Base-by-base conservation (phyloP, 2,888 invertebrate species). In the Philereme transversata region DNA sequence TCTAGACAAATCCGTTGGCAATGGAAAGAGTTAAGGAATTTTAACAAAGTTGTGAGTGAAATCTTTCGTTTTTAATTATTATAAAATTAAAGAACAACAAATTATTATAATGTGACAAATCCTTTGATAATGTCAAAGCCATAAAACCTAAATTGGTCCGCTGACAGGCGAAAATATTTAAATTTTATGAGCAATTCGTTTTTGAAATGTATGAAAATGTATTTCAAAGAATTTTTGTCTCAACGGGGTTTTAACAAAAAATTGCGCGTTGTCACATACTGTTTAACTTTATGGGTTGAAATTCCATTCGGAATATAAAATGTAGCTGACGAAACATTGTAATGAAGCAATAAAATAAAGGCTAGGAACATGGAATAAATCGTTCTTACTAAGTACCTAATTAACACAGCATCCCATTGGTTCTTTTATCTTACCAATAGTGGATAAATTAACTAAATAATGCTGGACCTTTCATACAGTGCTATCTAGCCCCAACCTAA, bases 1-100 rank as follows among this genome's bases (percentile, higher is more conserved):
- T 55, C 55, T 65, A 56, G 58, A 65, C 58, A 49, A 62, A 47
- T 51, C 43, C 36, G 56, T 56, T 56, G 45, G 51, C 54, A 51
- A 41, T 47, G n/a, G 40, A 36, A 35, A 45, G 38, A 43, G 34
- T 45, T 38, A 22, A 43, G 33, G 54, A 50, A 57, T 58, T 51
- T 62, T 62, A 46, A 49, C 40, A 47, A 51, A 62, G 43, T 36
- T 51, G n/a, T 55, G 45, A 51, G 49, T 56, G 51, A 41, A 45
- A 50, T 52, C 22, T 55, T 58, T 56, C 36, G 38, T n/a, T 59
- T 41, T 51, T 51, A 43, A 53, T 51, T 43, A 60, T 51, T 38
- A 58, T 54, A 55, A 62, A 52, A 52, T 48, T 10, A 51, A 55
- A 22, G 5, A 55, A 62, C 49, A 22, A 48, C 55, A 52, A 45